phyloP scores from a whole-genome alignment of 2,888 invertebrate species.

The Eilema griseolum region DNA sequence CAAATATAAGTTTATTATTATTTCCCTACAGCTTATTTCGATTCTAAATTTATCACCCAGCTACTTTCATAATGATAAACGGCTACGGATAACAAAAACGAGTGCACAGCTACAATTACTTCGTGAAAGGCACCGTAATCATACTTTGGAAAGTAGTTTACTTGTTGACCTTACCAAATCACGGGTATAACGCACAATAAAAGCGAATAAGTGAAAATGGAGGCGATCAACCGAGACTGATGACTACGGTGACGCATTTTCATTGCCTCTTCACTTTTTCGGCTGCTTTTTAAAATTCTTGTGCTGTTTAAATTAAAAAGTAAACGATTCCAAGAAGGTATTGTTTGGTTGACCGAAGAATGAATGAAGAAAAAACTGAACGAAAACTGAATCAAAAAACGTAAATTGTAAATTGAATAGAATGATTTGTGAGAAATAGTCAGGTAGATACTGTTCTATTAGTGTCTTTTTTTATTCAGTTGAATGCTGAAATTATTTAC shows the following conservation, averaged over 20 bases:
- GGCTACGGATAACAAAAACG: slow-evolving; percentile 70
- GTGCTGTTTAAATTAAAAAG: not conserved
- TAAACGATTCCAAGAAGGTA: not conserved
- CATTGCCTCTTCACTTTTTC: slow-evolving; percentile 8
- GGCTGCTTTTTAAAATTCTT: not conserved
- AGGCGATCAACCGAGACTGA: slow-evolving; percentile 50
- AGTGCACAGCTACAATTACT: slow-evolving; percentile 75
- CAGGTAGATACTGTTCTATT: not conserved
- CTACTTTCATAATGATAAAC: slow-evolving; percentile 56
- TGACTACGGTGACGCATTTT: slow-evolving; percentile 27
- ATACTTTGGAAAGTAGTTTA: slow-evolving; percentile 78
- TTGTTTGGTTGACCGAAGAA: not conserved
- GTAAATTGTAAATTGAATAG: not conserved
- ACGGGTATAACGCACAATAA: slow-evolving; percentile 48
- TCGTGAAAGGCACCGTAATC: slow-evolving; percentile 76
- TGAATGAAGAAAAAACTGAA: not conserved
- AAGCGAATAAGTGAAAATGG: slow-evolving; percentile 57
- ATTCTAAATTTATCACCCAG: slow-evolving; percentile 34
- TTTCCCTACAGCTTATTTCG: slow-evolving; percentile 23
- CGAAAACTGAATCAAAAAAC: not conserved
- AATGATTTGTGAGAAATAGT: not conserved
- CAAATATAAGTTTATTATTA: not conserved
- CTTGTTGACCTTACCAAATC: slow-evolving; percentile 74
- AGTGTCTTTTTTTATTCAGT: not conserved
- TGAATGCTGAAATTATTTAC: not conserved